These are phyloP conservation scores for Microctonus aethiopoides DNA, from an alignment of 2,888 invertebrate species.

Conservation along the genomic window DNA sequence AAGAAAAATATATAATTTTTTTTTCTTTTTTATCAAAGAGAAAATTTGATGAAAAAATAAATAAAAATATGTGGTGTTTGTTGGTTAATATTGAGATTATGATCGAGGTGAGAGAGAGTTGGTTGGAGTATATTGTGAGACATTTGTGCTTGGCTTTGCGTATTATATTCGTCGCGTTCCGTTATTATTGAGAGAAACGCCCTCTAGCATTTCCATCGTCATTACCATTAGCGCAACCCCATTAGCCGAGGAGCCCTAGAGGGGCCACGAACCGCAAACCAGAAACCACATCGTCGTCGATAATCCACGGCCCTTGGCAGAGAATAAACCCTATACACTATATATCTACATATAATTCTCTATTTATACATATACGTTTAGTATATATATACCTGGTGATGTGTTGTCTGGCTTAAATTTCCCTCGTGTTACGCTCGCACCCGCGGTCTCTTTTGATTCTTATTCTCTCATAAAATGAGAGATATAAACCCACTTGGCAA, in stretches of 20 bases:
- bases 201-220: slow-evolving; percentile 30
- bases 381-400: background rate
- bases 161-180: slow-evolving; percentile 6
- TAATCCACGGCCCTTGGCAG: slow-evolving; percentile 34
- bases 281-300: slow-evolving; percentile 31
- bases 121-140: slow-evolving; percentile 19
- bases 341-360: background rate
- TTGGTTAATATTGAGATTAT: background rate
- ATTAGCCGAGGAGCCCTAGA: slow-evolving; percentile 28
- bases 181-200: slow-evolving; percentile 28
- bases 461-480: background rate
- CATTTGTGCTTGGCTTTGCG: too few species aligned
- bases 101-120: slow-evolving; percentile 23
- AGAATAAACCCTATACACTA: slow-evolving; percentile 21
- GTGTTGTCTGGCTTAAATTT: background rate
- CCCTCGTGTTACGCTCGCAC: background rate
- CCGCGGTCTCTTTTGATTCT: background rate
- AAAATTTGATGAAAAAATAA: background rate
- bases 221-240: slow-evolving; percentile 34
- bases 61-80: background rate
- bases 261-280: slow-evolving; percentile 30
- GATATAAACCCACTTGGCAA: slow-evolving; percentile 1
- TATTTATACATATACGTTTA: background rate
- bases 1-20: background rate
- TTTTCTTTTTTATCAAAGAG: too few species aligned